Base-by-base conservation (phyloP, 2,113 vertebrate species). In the Cheilinus undulatus region DNA sequence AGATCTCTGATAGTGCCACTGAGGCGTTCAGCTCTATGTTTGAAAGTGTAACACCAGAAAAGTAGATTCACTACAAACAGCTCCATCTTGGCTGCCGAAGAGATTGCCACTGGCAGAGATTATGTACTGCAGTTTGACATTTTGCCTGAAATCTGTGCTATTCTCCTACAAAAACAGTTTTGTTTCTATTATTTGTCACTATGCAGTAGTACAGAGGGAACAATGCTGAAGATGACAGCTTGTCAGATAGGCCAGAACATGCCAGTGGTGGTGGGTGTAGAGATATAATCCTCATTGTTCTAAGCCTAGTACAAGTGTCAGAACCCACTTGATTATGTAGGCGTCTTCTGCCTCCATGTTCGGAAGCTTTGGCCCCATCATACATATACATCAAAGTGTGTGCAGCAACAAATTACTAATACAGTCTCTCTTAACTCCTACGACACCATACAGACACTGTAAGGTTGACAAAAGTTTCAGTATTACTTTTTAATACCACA, bases 231-330 rank as follows among this genome's bases (percentile, higher is more conserved):
- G 73, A 85, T 89, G 91, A 89, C 89, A 80, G 86, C 80, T 75
- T 90, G 87, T 91, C 89, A 86, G 83, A 87, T 88, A 80, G 84
- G 86, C 86, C 87, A 78, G 82, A 89, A 84, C 74, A 86, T 69
- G 75, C 72, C 84, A 82, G 79, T 73, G 72, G 64, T 82, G 49
- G 89, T 90, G 86, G 89, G 91, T 82, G 91, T 82, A 68, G 59
- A 87, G 79, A 73, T 77, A 85, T 86, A 84, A 88, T 89, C 83
- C 78, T 79, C 78, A 89, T 92, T 92, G 91, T 91, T 91, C 80
- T 70, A 60, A 71, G 79, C 85, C 80, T 73, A 79, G 80, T 67
- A 78, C 74, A 85, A 86, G 80, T 87, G 86, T 90, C 86, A 88
- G 78, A 86, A 85, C 87, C 74, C 76, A 84, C 83, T 88, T 90